Evolutionary conservation across 2,888 invertebrate genomes (phyloP).

Genomic region (Catocala sponsa): DNA sequence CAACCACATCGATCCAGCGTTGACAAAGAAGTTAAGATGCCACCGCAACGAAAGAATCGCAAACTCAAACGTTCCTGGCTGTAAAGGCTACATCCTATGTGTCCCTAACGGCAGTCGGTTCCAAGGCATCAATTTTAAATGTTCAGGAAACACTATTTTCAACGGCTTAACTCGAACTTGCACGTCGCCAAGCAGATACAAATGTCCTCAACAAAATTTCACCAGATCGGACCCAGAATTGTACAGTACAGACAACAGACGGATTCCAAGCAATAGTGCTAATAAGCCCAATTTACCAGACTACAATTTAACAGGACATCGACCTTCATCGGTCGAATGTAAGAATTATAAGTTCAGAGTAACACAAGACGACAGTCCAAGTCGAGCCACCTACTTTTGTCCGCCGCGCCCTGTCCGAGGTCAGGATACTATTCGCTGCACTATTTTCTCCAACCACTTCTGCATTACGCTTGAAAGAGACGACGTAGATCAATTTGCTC

Average conservation of each 20-base stretch:
- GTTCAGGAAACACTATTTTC: conserved; percentile 79
- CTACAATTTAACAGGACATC: conserved; percentile 26
- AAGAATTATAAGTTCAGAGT: conserved; percentile 81
- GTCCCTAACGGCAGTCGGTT: conserved; percentile 78
- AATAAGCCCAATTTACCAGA: conserved; percentile 29
- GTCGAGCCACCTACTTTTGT: conserved; percentile 77
- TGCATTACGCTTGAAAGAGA: conserved; percentile 77
- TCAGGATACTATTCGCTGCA: conserved; percentile 69
- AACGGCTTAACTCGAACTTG: conserved; percentile 78
- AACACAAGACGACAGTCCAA: conserved; percentile 68
- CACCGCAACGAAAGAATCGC: conserved; percentile 77
- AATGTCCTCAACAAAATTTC: conserved; percentile 68
- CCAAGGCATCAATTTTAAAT: conserved; percentile 82
- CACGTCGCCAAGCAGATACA: conserved; percentile 75
- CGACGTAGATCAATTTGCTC: conserved; percentile 73
- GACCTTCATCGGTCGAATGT: conserved; percentile 72
- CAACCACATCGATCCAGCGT: conserved; percentile 73
- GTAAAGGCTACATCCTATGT: conserved; percentile 83
- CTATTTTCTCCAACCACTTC: conserved; percentile 81
- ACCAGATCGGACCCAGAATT: conserved; percentile 59
- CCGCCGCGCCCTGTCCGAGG: conserved; percentile 72
- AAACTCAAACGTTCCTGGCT: conserved; percentile 76
- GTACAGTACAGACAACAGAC: conserved; percentile 59
- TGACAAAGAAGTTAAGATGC: conserved; percentile 70
- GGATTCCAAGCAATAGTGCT: conserved; percentile 45